These are phyloP conservation scores for Lacanobia wlatinum DNA, from an alignment of 2,888 invertebrate species.

Conservation along the genomic window DNA sequence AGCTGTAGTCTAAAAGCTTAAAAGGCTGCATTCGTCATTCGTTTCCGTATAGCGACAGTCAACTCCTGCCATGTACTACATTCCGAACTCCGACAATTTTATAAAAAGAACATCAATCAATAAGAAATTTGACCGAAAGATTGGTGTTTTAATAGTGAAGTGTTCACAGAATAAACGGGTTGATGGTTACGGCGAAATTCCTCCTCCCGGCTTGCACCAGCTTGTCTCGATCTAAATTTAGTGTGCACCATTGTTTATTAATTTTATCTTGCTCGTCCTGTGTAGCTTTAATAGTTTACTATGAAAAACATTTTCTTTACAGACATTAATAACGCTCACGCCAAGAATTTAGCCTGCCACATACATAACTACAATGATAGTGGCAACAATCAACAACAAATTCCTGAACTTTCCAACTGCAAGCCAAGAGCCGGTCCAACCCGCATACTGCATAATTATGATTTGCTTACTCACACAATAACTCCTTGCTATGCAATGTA, in stretches of 20 bases:
- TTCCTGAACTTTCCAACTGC: constrained; percentile 44
- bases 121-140: too few species aligned
- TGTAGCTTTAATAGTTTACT: background rate
- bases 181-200: too few species aligned
- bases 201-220: too few species aligned
- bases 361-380: background rate
- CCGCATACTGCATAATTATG: constrained; percentile 23
- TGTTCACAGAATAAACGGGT: too few species aligned
- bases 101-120: too few species aligned
- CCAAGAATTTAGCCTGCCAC: background rate
- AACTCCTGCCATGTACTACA: too few species aligned
- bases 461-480: constrained; percentile 43
- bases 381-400: constrained; percentile 21
- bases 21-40: background rate
- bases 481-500: constrained; percentile 10
- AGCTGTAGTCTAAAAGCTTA: background rate
- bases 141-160: too few species aligned
- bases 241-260: too few species aligned
- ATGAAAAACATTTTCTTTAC: background rate
- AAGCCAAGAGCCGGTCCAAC: constrained; percentile 33
- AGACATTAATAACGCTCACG: background rate
- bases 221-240: too few species aligned
- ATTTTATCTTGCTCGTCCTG: too few species aligned
- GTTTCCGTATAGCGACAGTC: background rate
- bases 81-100: too few species aligned